These are phyloP conservation scores for Corythoichthys intestinalis DNA, from an alignment of 2,113 vertebrate species.

Conservation along the genomic window DNA sequence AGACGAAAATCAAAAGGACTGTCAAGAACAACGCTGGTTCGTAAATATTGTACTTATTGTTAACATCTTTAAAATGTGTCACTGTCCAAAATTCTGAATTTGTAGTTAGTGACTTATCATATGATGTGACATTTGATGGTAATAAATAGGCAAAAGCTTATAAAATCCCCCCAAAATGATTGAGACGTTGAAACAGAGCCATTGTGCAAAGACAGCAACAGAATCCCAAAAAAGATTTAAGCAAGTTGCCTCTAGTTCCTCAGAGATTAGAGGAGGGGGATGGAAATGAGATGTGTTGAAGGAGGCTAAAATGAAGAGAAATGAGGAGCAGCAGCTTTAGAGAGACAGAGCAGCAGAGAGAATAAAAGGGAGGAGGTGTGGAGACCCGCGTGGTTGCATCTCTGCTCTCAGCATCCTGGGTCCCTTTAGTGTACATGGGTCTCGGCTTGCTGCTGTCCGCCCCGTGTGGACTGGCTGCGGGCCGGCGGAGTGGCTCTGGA, in stretches of 20 bases:
- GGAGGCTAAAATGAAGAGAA: slow-evolving; percentile 10
- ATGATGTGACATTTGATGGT: no score
- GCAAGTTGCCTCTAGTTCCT: slow-evolving; percentile 15
- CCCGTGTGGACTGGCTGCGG: slow-evolving; percentile 7
- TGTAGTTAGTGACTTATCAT: no score
- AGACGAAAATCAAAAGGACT: no score
- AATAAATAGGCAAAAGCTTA: neutral
- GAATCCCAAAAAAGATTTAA: neutral
- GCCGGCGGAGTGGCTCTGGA: slow-evolving; percentile 6
- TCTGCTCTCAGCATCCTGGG: neutral
- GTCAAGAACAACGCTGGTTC: no score
- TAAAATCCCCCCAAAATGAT: neutral
- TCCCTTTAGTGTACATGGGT: neutral
- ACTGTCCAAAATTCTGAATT: no score
- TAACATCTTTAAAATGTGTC: no score
- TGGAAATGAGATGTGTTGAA: neutral
- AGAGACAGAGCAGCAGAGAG: neutral
- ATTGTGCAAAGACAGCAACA: neutral
- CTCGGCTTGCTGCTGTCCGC: slow-evolving; percentile 1
- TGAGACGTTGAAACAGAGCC: neutral
- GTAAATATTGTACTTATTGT: no score
- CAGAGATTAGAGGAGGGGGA: neutral
- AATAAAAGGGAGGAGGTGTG: neutral
- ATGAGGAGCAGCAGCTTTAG: slow-evolving; percentile 9
- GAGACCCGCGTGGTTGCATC: neutral